These are phyloP conservation scores for Sternarchorhynchus goeldii DNA, from an alignment of 2,797 vertebrate genomes.

Conservation along the genomic window DNA sequence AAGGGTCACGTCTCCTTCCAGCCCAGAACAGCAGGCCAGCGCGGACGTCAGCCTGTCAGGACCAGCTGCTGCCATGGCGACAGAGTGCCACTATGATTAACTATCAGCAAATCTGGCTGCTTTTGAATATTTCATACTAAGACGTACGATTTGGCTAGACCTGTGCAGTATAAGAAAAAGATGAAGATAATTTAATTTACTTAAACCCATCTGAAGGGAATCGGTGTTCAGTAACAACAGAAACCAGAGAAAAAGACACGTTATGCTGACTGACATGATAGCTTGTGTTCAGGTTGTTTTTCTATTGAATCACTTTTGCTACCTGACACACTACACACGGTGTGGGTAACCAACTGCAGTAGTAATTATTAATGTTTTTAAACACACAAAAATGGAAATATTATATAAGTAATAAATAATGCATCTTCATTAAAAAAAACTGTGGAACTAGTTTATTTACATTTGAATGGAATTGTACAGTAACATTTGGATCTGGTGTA, in stretches of 20 bases:
- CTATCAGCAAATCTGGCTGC: constrained; percentile 43
- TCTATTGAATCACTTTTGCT: constrained; percentile 39
- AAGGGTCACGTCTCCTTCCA: constrained; percentile 37
- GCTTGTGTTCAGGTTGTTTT: not conserved
- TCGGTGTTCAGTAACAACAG: constrained; percentile 21
- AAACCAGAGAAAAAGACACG: not conserved
- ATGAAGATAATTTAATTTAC: constrained; percentile 34
- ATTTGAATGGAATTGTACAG: no score
- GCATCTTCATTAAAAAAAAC: constrained; percentile 27
- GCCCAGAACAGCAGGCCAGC: constrained; percentile 5
- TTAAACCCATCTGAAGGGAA: constrained; percentile 18
- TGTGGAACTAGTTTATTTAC: not conserved
- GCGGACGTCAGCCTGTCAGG: constrained; percentile 50
- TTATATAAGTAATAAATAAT: constrained; percentile 58
- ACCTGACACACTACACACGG: constrained; percentile 3
- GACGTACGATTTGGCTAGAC: constrained; percentile 1
- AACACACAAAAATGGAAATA: constrained; percentile 23
- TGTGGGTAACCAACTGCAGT: not conserved
- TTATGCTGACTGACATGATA: not conserved
- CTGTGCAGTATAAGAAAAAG: constrained; percentile 41
- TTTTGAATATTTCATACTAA: constrained; percentile 37
- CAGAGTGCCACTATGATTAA: constrained; percentile 72
- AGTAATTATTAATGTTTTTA: constrained; percentile 13
- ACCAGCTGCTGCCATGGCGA: constrained; percentile 51
- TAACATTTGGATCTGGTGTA: no score